Evolutionary conservation across 2,888 invertebrate genomes (phyloP), one percentile per base, ranked within the genome.

Genomic region (Furcula furcula): DNA sequence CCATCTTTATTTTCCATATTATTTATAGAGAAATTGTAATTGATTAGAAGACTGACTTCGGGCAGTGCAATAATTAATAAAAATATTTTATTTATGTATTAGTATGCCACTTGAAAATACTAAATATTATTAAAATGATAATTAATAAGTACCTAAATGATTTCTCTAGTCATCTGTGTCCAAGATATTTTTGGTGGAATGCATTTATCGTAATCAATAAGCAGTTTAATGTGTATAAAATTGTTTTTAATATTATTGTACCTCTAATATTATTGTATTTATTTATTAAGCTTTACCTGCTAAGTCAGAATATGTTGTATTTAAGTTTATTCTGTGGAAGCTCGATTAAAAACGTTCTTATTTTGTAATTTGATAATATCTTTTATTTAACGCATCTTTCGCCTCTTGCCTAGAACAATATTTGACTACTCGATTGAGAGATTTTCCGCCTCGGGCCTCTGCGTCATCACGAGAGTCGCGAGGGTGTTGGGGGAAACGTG

Each of bases 11-110:
- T 27, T 31, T 13, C 41, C 48, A 40, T 40, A 49, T 31, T 44
- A 23, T 10, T 13, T 7, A 7, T 11, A 34, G 18, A n/a, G n/a
- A n/a, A n/a, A n/a, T n/a, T 4, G 11, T 44, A 36, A 14, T 30
- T 46, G 63, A 40, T 71, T 65, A 61, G 65, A 79, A 81, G 85
- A 84, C 85, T 83, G 83, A 84, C 64, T 47, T 55, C 66, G 87
- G 87, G 87, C 73, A 74, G 87, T 87, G 87, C 87, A 87, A 87
- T 86, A 83, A 48, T 48, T 52, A 41, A 18, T 36, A 26, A 46
- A 50, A 45, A 37, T 7, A 15, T 23, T 30, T 30, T 16, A 16
- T 20, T 19, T 27, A n/a, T 37, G 28, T 23, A 20, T 36, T 42
- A 19, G 34, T 29, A 31, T 22, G 13, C 15, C 4, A 20, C 27